Evolutionary conservation across 2,797 vertebrate genomes (phyloP).

Genomic region (Acanthurus tractus): DNA sequence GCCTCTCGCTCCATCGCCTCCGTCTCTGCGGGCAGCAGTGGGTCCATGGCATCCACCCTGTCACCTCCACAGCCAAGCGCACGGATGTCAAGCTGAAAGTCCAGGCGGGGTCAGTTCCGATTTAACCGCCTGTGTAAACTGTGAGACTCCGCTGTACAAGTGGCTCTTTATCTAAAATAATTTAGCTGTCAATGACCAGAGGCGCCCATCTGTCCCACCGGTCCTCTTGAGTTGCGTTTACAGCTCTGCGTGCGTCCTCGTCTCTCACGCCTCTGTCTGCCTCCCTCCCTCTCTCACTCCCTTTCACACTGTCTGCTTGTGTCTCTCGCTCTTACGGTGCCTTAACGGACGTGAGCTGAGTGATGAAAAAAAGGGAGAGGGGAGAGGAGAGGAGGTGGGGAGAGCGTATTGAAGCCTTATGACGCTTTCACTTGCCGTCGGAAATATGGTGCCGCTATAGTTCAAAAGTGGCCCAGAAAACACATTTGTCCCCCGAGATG

Average conservation of each 20-base stretch:
- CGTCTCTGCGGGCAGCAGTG: constrained; percentile 65
- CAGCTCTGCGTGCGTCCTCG: constrained; percentile 25
- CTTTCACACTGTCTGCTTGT: constrained; percentile 3
- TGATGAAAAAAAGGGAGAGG: constrained; percentile 41
- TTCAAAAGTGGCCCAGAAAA: constrained; percentile 11
- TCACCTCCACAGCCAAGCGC: constrained; percentile 41
- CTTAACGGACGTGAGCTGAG: constrained; percentile 11
- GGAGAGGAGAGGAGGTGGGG: constrained; percentile 37
- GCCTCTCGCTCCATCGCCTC: constrained; percentile 80
- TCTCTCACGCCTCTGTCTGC: constrained; percentile 18
- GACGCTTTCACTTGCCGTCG: constrained; percentile 51
- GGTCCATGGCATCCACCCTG: constrained; percentile 71
- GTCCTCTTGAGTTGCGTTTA: constrained; percentile 30
- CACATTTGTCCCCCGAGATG: background rate
- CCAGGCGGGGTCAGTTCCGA: constrained; percentile 5
- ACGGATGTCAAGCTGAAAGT: constrained; percentile 22
- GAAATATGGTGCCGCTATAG: constrained; percentile 10
- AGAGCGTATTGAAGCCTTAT: constrained; percentile 11
- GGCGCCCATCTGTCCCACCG: constrained; percentile 8
- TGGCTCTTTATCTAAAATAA: background rate
- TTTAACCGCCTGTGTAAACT: background rate
- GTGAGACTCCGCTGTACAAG: background rate
- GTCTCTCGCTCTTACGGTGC: constrained; percentile 27
- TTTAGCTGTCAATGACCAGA: constrained; percentile 7
- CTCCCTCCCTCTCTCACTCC: constrained; percentile 5